Base-by-base conservation (phyloP, 2,888 invertebrate species). In the Gortyna flavago region DNA sequence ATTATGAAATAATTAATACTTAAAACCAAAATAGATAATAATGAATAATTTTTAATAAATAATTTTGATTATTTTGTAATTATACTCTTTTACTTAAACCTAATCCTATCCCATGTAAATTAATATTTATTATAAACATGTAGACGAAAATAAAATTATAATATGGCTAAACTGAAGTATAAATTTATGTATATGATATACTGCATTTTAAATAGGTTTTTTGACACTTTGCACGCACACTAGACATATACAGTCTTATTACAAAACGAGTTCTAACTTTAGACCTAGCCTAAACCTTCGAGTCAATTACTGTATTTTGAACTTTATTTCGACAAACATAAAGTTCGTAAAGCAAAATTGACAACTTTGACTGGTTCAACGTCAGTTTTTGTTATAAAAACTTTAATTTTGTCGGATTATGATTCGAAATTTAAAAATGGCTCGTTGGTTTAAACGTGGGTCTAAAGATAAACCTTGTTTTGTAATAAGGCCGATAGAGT, bases 11-110 rank as follows among this genome's bases (percentile, higher is more conserved):
- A 44, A 71, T 48, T 69, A 69, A 69, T 69, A 54, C 69, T 69
- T 69, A 69, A 54, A 69, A 69, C 69, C 69, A 69, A 69, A 69
- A 69, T 69, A 69, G 69, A 69, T 69, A 54, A 69, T 70, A 54
- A n/a, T 70, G 35, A 69, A 54, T 69, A 69, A 54, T 69, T 69
- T 69, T 38, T 69, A 69, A 69, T 69, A 93, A 94, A 94, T 81
- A 89, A 88, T 89, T 92, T 93, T 92, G 92, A 92, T 94, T 94
- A 94, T 94, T 94, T 94, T 94, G 92, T 94, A 94, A 35, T 35
- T 29, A 51, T 69, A 83, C 75, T 84, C 81, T 91, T 92, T 92
- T 89, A 87, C 84, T 89, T 88, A 79, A n/a, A 44, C 71, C 69
- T n/a, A 13, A 25, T 38, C 38, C 32, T 41, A 35, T 65, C 51